Evolutionary conservation across 1,140 invertebrate species (phyloP).

Genomic region (Halesus radiatus): DNA sequence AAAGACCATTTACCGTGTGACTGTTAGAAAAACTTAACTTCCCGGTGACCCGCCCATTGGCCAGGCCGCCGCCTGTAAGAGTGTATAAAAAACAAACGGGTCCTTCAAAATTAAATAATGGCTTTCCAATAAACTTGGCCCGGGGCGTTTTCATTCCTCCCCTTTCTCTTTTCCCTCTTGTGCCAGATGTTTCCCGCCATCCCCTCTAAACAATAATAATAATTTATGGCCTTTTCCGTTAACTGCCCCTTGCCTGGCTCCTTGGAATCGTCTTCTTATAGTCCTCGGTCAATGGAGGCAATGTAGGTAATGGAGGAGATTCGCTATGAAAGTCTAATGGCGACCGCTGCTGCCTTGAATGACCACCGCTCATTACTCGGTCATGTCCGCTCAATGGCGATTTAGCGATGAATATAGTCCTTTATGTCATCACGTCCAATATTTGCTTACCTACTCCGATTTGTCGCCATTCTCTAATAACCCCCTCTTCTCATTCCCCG

Average conservation of each 20-base stretch:
- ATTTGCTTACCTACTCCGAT: no score
- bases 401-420: no score
- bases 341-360: not conserved
- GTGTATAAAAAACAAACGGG: slow-evolving; percentile 45
- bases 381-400: no score
- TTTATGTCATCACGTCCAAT: no score
- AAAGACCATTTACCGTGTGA: slow-evolving; percentile 1
- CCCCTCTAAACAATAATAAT: slow-evolving; percentile 43
- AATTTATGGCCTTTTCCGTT: slow-evolving; percentile 45
- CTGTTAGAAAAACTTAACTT: slow-evolving; percentile 3
- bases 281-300: slow-evolving; percentile 8
- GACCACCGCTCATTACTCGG: slow-evolving; percentile 20
- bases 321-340: slow-evolving; percentile 41
- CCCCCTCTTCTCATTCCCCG: no score
- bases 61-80: slow-evolving; percentile 6
- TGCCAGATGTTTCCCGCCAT: slow-evolving; percentile 42
- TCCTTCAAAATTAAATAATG: slow-evolving; percentile 52
- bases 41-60: not conserved
- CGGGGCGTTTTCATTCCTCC: not conserved
- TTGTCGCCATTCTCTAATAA: no score
- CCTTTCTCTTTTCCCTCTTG: slow-evolving; percentile 16
- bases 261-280: slow-evolving; percentile 4
- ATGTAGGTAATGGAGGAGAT: slow-evolving; percentile 10
- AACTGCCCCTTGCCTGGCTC: slow-evolving; percentile 22
- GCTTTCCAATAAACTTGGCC: slow-evolving; percentile 52